A percentile compares a stretch with the other conserved stretches of the same genome.
Evolutionary conservation across 2,113 vertebrate genomes (phyloP).

Genomic region (Odobenus rosmarus): DNA sequence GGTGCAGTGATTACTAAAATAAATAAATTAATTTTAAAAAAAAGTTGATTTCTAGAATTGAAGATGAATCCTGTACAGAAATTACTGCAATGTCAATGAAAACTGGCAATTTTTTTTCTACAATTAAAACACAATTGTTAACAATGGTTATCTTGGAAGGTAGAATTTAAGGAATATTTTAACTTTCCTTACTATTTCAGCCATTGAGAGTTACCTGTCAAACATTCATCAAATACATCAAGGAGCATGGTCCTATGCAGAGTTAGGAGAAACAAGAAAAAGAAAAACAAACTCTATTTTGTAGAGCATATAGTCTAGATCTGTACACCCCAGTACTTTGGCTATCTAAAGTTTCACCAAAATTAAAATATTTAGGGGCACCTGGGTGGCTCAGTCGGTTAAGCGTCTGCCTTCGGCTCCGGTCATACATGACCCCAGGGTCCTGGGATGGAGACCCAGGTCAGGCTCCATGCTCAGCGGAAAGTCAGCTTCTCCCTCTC

Average conservation of each 20-base stretch:
- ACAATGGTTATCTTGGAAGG: neutral
- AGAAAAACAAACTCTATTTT: neutral
- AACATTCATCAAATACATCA: neutral
- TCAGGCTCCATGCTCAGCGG: no score
- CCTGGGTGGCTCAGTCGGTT: neutral
- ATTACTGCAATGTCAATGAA: neutral
- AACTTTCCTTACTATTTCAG: slow-evolving; percentile 18
- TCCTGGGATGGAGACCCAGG: neutral
- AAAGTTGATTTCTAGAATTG: neutral
- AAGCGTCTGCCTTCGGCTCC: neutral
- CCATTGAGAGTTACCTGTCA: neutral
- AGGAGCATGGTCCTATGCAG: neutral
- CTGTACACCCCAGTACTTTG: neutral
- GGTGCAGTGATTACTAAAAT: neutral
- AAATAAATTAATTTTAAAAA: neutral
- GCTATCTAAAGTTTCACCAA: slow-evolving; percentile 5
- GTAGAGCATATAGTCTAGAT: neutral
- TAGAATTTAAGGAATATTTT: neutral
- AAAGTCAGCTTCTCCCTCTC: no score
- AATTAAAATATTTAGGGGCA: neutral
- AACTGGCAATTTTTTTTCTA: neutral
- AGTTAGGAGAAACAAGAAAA: neutral
- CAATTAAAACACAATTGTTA: slow-evolving; percentile 20
- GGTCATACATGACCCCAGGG: neutral
- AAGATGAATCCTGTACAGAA: slow-evolving; percentile 19